Percentiles rank a stretch among this genome's conserved stretches.
phyloP scores from a whole-genome alignment of 2,797 vertebrate genomes.

The Hemitrygon akajei region DNA sequence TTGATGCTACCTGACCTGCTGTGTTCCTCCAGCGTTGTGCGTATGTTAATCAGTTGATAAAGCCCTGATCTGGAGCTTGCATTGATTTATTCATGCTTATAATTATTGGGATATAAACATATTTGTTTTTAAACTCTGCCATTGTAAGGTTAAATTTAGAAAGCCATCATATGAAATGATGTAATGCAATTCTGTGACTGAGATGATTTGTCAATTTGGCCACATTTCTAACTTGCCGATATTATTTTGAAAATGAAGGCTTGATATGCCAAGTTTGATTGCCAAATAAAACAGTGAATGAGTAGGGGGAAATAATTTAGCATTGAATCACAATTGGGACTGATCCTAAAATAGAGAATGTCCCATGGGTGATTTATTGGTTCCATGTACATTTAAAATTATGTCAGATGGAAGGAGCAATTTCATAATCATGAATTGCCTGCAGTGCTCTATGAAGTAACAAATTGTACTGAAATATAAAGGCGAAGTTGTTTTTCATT shows the following conservation, averaged over 20 bases:
- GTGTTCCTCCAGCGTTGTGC: too few relatives aligned
- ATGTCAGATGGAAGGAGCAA: neutral
- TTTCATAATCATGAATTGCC: neutral
- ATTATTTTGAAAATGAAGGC: neutral
- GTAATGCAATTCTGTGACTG: neutral
- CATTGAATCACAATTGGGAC: neutral
- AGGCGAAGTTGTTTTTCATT: neutral
- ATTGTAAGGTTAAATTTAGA: neutral
- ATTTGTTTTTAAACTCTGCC: neutral
- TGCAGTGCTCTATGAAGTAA: neutral
- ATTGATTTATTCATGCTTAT: neutral
- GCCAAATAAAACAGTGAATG: slow-evolving; percentile 27
- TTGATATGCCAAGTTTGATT: slow-evolving; percentile 1
- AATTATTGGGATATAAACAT: neutral
- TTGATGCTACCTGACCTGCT: too few relatives aligned
- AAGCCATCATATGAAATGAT: neutral
- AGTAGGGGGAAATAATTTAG: neutral
- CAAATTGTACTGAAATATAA: neutral
- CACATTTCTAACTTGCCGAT: neutral
- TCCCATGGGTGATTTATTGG: neutral
- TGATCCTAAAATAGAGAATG: neutral
- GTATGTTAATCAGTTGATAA: too few relatives aligned
- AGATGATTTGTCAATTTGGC: neutral
- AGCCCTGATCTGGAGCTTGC: neutral
- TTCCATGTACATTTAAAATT: neutral